Evolutionary conservation across 2,888 invertebrate genomes (phyloP), one percentile per base, ranked within the genome.

Genomic region (Machimus rusticus): DNA sequence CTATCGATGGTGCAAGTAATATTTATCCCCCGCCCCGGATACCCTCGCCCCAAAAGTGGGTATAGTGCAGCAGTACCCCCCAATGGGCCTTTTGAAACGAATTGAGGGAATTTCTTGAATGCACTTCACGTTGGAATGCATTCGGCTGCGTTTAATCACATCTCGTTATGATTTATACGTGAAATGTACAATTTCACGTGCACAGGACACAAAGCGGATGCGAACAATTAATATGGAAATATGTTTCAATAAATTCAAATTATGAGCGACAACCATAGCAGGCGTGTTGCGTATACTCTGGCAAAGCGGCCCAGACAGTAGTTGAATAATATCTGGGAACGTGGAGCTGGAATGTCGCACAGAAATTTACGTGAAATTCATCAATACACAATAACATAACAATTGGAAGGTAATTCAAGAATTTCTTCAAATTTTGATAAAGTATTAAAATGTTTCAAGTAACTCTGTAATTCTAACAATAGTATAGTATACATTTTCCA

Each of bases 41-140:
- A 19, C 51, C n/a, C 16, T 51, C 51, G n/a, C 5, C 51, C 1
- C 51, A 51, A 51, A 51, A 51, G 51, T 51, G n/a, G n/a, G n/a
- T 51, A 5, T n/a, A 51, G n/a, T n/a, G n/a, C 51, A 51, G 51
- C 51, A 16, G 6, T 51, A 51, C n/a, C 19, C 19, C 51, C n/a
- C 51, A n/a, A n/a, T 51, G 66, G 28, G 66, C 6, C 66, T 82
- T 34, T 82, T 82, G 51, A 31, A 82, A 82, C 66, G 82, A 46
- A 82, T 79, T 57, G 51, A 55, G 57, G 57, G 82, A 82, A 82
- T 82, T 82, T 82, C 82, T 82, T 82, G 82, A 82, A 82, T 82
- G 82, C 82, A 46, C 82, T 82, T 66, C 57, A 23, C 82, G 82
- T 57, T 82, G 57, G 82, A 57, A 82, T 82, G 82, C 57, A 82